Conservation (phyloP, 2,113 vertebrate genomes). For the Podarcis muralis region DNA sequence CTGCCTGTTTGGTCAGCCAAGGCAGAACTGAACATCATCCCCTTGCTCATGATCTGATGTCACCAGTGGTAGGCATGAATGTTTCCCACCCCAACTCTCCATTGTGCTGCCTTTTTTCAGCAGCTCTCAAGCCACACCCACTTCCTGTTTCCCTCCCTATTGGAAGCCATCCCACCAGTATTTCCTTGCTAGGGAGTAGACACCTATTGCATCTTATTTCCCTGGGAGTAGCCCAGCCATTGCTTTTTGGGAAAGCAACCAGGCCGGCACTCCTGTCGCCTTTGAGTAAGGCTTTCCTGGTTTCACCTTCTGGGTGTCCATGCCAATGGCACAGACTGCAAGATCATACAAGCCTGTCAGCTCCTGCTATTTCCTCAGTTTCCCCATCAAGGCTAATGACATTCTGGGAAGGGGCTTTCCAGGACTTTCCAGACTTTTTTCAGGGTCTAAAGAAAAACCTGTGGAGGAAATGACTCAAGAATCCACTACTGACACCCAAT, state of each 20-base stretch:
- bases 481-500: background rate
- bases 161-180: too few relatives aligned
- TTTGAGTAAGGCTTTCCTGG: background rate
- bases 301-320: background rate
- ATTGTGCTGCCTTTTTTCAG: background rate
- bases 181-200: background rate
- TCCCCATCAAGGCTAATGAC: background rate
- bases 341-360: background rate
- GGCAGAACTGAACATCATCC: too few relatives aligned
- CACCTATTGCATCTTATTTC: background rate
- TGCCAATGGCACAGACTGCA: background rate
- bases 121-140: background rate
- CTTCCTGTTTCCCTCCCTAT: background rate
- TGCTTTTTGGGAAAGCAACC: too few relatives aligned
- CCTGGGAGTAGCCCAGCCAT: too few relatives aligned
- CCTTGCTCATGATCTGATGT: too few relatives aligned
- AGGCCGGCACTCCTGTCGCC: background rate
- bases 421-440: too few relatives aligned
- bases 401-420: background rate
- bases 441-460: background rate
- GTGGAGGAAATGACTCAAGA: background rate
- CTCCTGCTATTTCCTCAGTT: background rate
- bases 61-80: too few relatives aligned
- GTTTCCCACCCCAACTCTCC: too few relatives aligned
- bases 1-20: too few relatives aligned